Base-by-base conservation (phyloP, 2,888 invertebrate genomes). In the Hyalella azteca region DNA sequence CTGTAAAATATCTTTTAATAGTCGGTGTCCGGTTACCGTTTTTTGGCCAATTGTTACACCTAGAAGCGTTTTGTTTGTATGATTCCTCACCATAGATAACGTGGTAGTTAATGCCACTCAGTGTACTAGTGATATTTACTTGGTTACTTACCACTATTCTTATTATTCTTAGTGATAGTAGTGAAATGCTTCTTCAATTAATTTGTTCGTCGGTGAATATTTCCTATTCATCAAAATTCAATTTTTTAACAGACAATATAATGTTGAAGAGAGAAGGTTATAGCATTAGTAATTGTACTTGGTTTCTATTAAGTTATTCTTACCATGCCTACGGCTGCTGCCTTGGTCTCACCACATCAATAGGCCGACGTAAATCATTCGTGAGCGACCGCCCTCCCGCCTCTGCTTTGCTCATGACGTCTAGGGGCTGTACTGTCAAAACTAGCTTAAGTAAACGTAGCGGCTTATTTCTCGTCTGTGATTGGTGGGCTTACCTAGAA, bases 271-370 rank as follows among this genome's bases (percentile, higher is more conserved):
- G 36, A 66, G 36, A 66, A n/a, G 36, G 66, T 39, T 66, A 22
- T 66, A 66, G 66, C 7, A n/a, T 66, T 66, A 66, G 66, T 66
- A 29, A 66, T 7, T 66, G 66, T 66, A 66, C 32, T 66, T 66
- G 66, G 66, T 66, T 66, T 66, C 36, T 66, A 66, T 66, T n/a
- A 66, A 66, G 66, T 66, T 66, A 66, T 66, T 66, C 36, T 66
- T 66, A 66, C 66, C 66, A 66, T 66, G 66, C 66, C 66, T 36
- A 66, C 66, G 66, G 66, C 66, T 66, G 29, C 66, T 66, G 66
- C 66, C 32, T 15, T 32, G 66, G 66, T 66, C 66, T 66, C 36
- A 36, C 66, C 66, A 66, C 66, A 54, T 54, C 54, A 54, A 54
- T 54, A 54, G 22, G 26, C 29, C 29, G 54, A 54, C 54, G 26